Base-by-base conservation (phyloP, 2,888 invertebrate species). In the Lypha dubia region DNA sequence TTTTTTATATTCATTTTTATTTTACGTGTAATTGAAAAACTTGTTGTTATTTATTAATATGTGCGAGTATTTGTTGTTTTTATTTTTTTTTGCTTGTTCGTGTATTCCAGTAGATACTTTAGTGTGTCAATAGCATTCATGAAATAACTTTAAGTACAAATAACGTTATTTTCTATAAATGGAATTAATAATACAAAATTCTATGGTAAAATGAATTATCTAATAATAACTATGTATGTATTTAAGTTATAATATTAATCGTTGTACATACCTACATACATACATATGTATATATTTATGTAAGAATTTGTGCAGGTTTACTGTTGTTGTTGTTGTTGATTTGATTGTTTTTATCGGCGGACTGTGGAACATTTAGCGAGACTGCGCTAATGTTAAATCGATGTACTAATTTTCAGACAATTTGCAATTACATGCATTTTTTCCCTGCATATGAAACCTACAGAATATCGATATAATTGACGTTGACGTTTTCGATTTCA, bases 61-160 rank as follows among this genome's bases (percentile, higher is more conserved):
- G 20, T 56, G n/a, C n/a, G n/a, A n/a, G n/a, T n/a, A n/a, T n/a
- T n/a, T 65, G 44, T 24, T 4, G 3, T 32, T 67, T 11, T 22
- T 49, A 49, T n/a, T 22, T 44, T 51, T 53, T 56, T 32, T 63
- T 63, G 63, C n/a, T n/a, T n/a, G n/a, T n/a, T n/a, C n/a, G n/a
- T n/a, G n/a, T n/a, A n/a, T n/a, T n/a, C n/a, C n/a, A n/a, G n/a
- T n/a, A n/a, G n/a, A n/a, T 74, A 38, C 6, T 22, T 76, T 67
- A 76, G 65, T 76, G 51, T 77, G 77, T 70, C 68, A 77, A 60
- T 62, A 62, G 58, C 77, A 77, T 77, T 77, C 77, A 53, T 70
- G 62, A 70, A 79, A 79, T 79, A 70, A 70, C 62, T 79, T 79
- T 1, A 70, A 70, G 68, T 70, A 70, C 60, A 22, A 62, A 60